phyloP scores from a whole-genome alignment of 2,113 vertebrate species.

The Brachyhypopomus occidentalis region DNA sequence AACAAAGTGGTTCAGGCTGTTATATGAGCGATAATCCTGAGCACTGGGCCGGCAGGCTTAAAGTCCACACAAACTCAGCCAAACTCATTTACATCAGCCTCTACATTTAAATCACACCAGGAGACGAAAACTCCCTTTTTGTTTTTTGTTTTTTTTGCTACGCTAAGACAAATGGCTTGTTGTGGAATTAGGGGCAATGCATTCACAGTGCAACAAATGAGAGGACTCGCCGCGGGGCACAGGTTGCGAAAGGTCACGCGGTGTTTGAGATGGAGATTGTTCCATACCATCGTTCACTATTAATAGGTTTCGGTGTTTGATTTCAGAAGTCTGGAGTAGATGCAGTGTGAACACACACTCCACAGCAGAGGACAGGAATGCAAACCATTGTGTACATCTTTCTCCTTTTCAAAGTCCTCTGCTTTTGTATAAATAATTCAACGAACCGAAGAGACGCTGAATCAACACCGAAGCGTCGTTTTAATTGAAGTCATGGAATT shows the following conservation, averaged over 20 bases:
- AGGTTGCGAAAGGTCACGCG: slow-evolving; percentile 24
- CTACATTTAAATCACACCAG: not conserved
- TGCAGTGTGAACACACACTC: slow-evolving; percentile 1
- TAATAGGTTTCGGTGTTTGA: slow-evolving; percentile 22
- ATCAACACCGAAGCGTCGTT: slow-evolving; percentile 15
- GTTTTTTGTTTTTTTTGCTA: too few species aligned
- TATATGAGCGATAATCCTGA: not conserved
- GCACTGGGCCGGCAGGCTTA: slow-evolving; percentile 9
- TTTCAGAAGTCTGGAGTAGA: not conserved
- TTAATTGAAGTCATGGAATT: not conserved
- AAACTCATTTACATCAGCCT: not conserved
- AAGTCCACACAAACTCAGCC: slow-evolving; percentile 1
- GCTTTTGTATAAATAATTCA: slow-evolving; percentile 17
- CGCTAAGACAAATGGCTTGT: slow-evolving; percentile 13
- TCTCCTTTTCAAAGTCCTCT: not conserved
- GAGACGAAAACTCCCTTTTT: slow-evolving; percentile 14
- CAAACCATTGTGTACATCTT: slow-evolving; percentile 2
- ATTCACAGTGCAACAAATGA: not conserved
- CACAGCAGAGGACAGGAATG: slow-evolving; percentile 2
- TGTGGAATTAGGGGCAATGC: slow-evolving; percentile 12
- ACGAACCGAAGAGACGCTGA: not conserved
- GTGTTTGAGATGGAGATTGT: slow-evolving; percentile 6
- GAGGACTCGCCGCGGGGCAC: not conserved
- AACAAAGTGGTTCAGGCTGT: slow-evolving; percentile 7
- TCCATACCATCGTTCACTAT: not conserved